A percentile compares a stretch with the other conserved stretches of the same genome.
Evolutionary conservation across 2,888 invertebrate genomes (phyloP).

Genomic region (Aricia artaxerxes): DNA sequence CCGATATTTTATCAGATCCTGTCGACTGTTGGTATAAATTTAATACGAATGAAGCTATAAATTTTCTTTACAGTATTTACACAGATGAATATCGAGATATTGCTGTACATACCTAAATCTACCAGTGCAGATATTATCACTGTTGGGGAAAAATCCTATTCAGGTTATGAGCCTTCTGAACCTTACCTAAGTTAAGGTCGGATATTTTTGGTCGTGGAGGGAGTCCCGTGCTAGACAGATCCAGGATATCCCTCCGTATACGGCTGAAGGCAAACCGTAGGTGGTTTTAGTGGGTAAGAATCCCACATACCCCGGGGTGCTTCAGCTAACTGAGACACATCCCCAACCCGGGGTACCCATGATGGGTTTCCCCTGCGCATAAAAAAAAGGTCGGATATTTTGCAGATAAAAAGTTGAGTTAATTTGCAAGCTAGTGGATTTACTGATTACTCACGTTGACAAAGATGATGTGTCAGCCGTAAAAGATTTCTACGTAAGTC

Average conservation of each 20-base stretch:
- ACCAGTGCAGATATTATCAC: background rate
- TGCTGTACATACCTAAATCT: background rate
- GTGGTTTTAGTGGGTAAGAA: no score
- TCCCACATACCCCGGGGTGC: no score
- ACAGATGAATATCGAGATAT: slow-evolving; percentile 8
- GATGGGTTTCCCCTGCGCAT: no score
- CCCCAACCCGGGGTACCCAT: no score
- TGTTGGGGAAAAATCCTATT: background rate
- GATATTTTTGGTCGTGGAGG: background rate
- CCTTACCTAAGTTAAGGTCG: background rate
- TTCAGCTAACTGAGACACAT: no score
- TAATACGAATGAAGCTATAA: slow-evolving; percentile 18
- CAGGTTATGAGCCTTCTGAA: background rate
- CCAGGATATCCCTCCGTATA: no score
- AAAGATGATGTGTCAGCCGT: background rate
- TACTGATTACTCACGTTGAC: background rate
- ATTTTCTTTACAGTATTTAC: slow-evolving; percentile 22
- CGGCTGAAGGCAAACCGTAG: no score
- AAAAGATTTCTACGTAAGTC: background rate
- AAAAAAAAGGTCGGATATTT: background rate
- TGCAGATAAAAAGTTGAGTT: background rate
- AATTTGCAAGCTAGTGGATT: background rate
- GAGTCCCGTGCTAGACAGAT: no score
- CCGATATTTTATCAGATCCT: background rate
- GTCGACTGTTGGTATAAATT: slow-evolving; percentile 13